These are phyloP conservation scores for Tipula lateralis DNA, from an alignment of 2,888 invertebrate species.

Conservation along the genomic window DNA sequence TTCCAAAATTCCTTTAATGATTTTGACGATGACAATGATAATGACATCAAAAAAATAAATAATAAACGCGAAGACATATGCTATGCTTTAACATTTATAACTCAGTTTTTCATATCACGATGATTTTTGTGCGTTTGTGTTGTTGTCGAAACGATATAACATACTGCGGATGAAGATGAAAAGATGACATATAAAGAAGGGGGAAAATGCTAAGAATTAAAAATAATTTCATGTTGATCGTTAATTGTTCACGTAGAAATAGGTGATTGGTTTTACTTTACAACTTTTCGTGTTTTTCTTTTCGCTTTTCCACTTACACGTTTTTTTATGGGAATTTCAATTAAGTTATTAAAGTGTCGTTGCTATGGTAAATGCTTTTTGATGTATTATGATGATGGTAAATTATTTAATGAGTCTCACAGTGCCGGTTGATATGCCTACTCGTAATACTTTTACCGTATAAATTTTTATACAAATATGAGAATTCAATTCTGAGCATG, in stretches of 20 bases:
- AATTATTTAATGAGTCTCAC: background rate
- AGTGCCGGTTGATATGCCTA: background rate
- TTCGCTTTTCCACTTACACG: background rate
- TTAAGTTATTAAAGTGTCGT: slow-evolving; percentile 24
- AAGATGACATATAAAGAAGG: background rate
- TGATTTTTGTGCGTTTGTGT: slow-evolving; percentile 3
- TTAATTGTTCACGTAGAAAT: slow-evolving; percentile 19
- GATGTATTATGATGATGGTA: background rate
- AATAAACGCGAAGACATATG: background rate
- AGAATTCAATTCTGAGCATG: background rate
- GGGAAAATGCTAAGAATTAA: background rate
- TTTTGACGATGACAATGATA: background rate
- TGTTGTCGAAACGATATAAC: background rate
- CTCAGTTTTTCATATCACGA: background rate
- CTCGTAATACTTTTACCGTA: background rate
- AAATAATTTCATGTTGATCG: slow-evolving; percentile 6
- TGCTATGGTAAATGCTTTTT: slow-evolving; percentile 19
- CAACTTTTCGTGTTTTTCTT: slow-evolving; percentile 7
- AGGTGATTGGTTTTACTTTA: slow-evolving; percentile 11
- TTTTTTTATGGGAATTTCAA: background rate
- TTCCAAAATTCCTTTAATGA: slow-evolving; percentile 11
- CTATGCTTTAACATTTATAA: background rate
- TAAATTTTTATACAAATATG: background rate
- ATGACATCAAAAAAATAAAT: background rate
- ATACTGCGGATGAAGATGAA: slow-evolving; percentile 11